Evolutionary conservation across 2,888 invertebrate genomes (phyloP).

Genomic region (Litoditis marina): DNA sequence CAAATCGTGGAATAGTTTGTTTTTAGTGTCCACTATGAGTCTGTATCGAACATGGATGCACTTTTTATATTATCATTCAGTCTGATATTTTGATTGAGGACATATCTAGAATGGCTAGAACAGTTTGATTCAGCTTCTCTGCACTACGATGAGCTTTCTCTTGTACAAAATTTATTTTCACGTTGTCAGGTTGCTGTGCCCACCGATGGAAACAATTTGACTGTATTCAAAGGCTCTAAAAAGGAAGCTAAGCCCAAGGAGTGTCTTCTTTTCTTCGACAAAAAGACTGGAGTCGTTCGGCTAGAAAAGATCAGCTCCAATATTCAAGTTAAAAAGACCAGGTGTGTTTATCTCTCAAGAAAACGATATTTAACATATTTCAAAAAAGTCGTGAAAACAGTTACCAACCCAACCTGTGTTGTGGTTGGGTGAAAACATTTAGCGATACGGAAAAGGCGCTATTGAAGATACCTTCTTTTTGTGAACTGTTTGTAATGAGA

Average conservation of each 20-base stretch:
- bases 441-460: neutral
- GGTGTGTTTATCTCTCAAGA: no score
- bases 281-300: slow-evolving; percentile 40
- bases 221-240: slow-evolving; percentile 54
- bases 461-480: no score
- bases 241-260: slow-evolving; percentile 56
- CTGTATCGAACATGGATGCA: no score
- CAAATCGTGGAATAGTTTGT: no score
- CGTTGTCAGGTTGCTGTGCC: slow-evolving; percentile 54
- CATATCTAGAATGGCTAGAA: no score
- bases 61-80: no score
- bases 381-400: neutral
- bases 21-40: no score
- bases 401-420: neutral
- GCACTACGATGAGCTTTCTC: no score
- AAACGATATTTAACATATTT: neutral
- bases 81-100: no score
- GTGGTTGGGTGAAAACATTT: neutral
- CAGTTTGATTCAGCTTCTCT: no score
- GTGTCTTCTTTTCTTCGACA: slow-evolving; percentile 55
- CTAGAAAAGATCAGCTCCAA: slow-evolving; percentile 52
- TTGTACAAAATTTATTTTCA: no score
- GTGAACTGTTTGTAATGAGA: no score
- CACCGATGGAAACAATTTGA: slow-evolving; percentile 44
- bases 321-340: slow-evolving; percentile 54